Base-by-base conservation (phyloP, 2,888 invertebrate genomes). In the Epinotia bilunana region DNA sequence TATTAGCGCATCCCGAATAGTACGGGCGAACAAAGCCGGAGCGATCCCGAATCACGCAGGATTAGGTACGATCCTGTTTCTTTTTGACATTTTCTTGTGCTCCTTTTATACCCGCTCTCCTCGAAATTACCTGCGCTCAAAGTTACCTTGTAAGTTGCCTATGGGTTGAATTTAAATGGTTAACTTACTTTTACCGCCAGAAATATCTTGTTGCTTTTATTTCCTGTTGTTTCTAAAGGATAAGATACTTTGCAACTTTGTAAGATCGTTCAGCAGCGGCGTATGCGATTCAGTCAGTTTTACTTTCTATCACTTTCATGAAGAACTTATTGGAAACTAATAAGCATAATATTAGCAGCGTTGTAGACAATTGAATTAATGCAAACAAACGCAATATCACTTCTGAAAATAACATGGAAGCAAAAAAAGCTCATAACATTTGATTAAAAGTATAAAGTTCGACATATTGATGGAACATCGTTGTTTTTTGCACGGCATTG, bases 1-100 rank as follows among this genome's bases (percentile, higher is more conserved):
- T 93, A 91, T 90, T 81, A 88, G 87, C 85, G 84, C 84, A 84
- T 86, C 86, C 86, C 84, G 79, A 81, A 77, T 75, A 78, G 78
- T 77, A 62, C 63, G 78, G 60, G 77, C 83, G 81, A 83, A 82
- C 83, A 83, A 81, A 80, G 82, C 82, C 53, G 49, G 65, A 57
- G 46, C 78, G 82, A 79, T 77, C 73, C 79, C 77, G 78, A 81
- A 80, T 83, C 82, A 82, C 82, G 79, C 81, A 82, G 81, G 80
- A 79, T 82, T 79, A 79, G 61, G 71, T 75, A 65, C 71, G 65
- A 71, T 57, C 55, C 43, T 70, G 43, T 61, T 80, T 80, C 78
- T 80, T 79, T 77, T 77, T 78, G 73, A 77, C 77, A 76, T 74
- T 78, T 75, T 78, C 76, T 77, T 79, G 62, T 60, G 62, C 60